A percentile compares a stretch with the other conserved stretches of the same genome.
Evolutionary conservation across 2,797 vertebrate species (phyloP).

Genomic region (Borostomias antarcticus): DNA sequence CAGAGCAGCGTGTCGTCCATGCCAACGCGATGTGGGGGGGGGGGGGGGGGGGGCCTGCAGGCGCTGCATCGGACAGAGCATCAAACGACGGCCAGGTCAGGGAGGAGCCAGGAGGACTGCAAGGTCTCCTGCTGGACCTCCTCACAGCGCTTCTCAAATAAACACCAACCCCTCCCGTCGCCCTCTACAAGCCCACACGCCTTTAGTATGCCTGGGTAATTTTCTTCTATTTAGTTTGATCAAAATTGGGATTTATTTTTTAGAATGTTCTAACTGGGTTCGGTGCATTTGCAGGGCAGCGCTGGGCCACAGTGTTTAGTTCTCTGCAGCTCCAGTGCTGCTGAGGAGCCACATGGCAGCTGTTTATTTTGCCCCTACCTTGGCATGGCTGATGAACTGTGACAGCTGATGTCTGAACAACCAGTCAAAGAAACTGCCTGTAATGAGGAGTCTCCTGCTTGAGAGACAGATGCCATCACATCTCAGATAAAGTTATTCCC

Average conservation of each 20-base stretch:
- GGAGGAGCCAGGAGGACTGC: neutral
- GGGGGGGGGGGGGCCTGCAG: slow-evolving; percentile 3
- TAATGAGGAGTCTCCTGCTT: slow-evolving; percentile 74
- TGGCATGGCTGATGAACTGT: slow-evolving; percentile 71
- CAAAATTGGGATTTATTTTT: neutral
- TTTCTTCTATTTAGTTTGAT: neutral
- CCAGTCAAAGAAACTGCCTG: slow-evolving; percentile 73
- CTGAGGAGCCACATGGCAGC: slow-evolving; percentile 65
- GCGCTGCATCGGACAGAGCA: neutral
- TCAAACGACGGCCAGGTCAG: neutral
- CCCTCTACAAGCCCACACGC: neutral
- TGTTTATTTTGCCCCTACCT: slow-evolving; percentile 70
- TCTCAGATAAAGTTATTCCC: slow-evolving; percentile 73
- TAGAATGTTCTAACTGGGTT: neutral
- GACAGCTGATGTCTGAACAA: slow-evolving; percentile 76
- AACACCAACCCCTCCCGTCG: neutral
- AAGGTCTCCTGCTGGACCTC: neutral
- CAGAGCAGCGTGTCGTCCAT: neutral
- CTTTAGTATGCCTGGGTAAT: neutral
- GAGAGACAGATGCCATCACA: slow-evolving; percentile 77
- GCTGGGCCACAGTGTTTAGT: slow-evolving; percentile 57
- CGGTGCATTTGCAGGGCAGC: slow-evolving; percentile 39
- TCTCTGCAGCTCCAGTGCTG: slow-evolving; percentile 51
- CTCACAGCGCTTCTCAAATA: neutral
- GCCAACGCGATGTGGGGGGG: no score